phyloP scores from a whole-genome alignment of 2,113 vertebrate species.

The Gallinago jamesoni region DNA sequence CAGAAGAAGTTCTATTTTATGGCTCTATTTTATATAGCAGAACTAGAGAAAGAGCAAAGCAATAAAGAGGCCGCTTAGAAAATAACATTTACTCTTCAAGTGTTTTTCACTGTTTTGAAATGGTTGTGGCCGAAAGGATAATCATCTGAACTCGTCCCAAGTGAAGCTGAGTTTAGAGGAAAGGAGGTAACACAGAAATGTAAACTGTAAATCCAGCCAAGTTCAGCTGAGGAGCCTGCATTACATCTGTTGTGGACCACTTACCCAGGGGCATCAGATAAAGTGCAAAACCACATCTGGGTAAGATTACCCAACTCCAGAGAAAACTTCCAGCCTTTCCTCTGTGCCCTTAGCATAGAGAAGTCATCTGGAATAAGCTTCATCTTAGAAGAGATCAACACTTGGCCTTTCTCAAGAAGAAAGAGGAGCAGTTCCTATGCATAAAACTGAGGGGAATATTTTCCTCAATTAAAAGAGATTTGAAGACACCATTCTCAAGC shows the following conservation, averaged over 20 bases:
- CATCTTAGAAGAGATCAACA: background rate
- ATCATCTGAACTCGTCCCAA: background rate
- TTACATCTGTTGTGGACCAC: background rate
- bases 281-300: background rate
- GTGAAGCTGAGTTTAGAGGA: background rate
- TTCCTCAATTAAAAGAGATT: background rate
- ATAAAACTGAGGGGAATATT: background rate
- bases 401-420: background rate
- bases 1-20: background rate
- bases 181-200: background rate
- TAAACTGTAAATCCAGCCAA: background rate
- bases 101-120: background rate
- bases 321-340: background rate
- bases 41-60: background rate
- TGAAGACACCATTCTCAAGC: background rate
- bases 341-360: background rate
- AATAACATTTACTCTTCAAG: background rate
- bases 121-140: background rate
- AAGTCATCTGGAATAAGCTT: background rate
- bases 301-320: accelerated
- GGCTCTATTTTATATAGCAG: background rate
- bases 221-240: background rate
- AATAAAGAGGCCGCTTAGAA: background rate
- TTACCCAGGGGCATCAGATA: background rate
- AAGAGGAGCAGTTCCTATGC: background rate